Percentiles rank a stretch among this genome's conserved stretches.
These are phyloP conservation scores for Lasioglossum villosulum DNA, from an alignment of 2,888 invertebrate species.

Conservation along the genomic window DNA sequence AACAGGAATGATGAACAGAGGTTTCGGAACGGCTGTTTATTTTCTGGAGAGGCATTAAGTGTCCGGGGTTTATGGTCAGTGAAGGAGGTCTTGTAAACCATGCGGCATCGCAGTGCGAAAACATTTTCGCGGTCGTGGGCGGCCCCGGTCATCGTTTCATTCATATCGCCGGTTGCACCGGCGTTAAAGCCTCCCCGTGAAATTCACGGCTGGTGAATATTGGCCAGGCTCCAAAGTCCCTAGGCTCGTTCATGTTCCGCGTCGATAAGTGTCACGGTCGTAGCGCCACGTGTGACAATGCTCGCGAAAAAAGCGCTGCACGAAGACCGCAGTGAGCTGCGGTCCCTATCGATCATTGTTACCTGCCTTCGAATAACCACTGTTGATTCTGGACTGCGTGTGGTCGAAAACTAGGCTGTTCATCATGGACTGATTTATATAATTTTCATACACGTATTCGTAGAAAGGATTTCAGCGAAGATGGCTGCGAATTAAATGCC, in stretches of 20 bases:
- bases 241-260: slow-evolving; percentile 41
- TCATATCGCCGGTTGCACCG: slow-evolving; percentile 49
- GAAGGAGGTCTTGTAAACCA: slow-evolving; percentile 55
- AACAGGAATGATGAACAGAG: not conserved
- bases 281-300: slow-evolving; percentile 36
- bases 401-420: not conserved
- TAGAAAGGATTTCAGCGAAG: not conserved
- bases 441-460: not conserved
- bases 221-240: slow-evolving; percentile 61
- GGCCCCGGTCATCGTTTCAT: slow-evolving; percentile 51
- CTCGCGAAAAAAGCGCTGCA: not conserved
- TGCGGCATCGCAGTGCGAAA: slow-evolving; percentile 49
- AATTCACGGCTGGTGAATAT: slow-evolving; percentile 62
- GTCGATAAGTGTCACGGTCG: slow-evolving; percentile 63
- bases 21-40: not conserved
- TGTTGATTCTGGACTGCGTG: not conserved
- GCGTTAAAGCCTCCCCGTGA: slow-evolving; percentile 31
- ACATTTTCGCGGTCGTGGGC: slow-evolving; percentile 57
- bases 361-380: not conserved
- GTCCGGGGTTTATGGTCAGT: slow-evolving; percentile 9
- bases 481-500: too few species aligned
- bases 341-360: not conserved
- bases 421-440: not conserved
- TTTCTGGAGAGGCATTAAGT: not conserved
- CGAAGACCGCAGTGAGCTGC: not conserved